Percentiles rank a stretch among this genome's conserved stretches.
Evolutionary conservation across 2,113 vertebrate species (phyloP).

Genomic region (Thryonomys swinderianus): DNA sequence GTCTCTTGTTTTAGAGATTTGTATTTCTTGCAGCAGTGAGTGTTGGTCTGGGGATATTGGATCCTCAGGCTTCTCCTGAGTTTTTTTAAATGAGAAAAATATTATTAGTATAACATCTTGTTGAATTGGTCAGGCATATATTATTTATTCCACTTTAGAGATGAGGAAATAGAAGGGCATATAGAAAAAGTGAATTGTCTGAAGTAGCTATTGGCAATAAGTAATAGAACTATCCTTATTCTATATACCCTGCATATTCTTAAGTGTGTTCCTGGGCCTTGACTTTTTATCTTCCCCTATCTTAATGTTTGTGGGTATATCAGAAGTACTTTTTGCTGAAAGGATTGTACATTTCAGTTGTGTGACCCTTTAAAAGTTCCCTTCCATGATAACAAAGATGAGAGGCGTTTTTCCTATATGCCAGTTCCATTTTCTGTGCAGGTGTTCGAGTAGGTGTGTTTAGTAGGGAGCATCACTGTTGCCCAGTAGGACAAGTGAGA

Average conservation of each 20-base stretch:
- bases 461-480: background rate
- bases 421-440: background rate
- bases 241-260: background rate
- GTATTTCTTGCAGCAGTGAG: background rate
- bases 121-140: background rate
- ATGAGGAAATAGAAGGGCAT: background rate
- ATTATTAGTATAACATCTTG: background rate
- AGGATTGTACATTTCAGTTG: background rate
- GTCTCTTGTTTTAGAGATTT: background rate
- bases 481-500: background rate
- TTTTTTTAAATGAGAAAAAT: background rate
- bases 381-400: background rate
- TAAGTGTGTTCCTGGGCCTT: background rate
- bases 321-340: background rate
- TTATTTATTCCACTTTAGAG: background rate
- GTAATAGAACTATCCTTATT: background rate
- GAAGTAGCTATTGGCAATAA: background rate
- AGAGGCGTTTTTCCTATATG: background rate
- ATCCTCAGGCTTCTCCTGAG: background rate
- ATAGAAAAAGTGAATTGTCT: background rate
- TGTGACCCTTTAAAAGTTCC: conserved; percentile 5
- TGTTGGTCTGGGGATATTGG: background rate
- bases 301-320: background rate
- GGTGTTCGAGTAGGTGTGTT: background rate
- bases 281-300: background rate